Evolutionary conservation across 2,888 invertebrate genomes (phyloP), one percentile per base, ranked within the genome.

Genomic region (Alviniconcha strummeri): DNA sequence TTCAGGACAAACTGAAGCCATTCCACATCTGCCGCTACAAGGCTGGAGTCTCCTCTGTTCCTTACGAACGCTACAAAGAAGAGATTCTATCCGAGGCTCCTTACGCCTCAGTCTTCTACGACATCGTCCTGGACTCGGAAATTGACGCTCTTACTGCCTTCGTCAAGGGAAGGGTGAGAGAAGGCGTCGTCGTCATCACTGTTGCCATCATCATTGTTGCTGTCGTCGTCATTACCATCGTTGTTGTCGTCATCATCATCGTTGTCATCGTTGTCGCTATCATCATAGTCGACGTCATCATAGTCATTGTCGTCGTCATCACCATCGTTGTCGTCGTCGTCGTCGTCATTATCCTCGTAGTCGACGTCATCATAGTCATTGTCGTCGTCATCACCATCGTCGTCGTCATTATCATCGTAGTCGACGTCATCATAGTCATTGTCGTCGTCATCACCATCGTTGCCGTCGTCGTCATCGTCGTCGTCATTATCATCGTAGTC

Each of bases 21-120:
- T 67, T 64, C 13, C 79, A 79, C 67, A 52, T 8, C 64, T 79
- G 79, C 52, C 79, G 79, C 52, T 79, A 64, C 54, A 79, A 79
- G 52, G 64, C 9, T 52, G 79, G 79, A 13, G 60, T 79, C 15
- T 19, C 36, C 79, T 77, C 76, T 0, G n/a, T 85, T 19, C 84
- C 84, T 7, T 85, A 85, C 76, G 83, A 83, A 36, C 64, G 80
- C 13, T 85, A 83, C 71, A 83, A 85, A 71, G 84, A 85, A 54
- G 84, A 85, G 72, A 83, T 85, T 52, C 57, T 85, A 15, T 85
- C 84, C 17, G 56, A 72, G 17, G 13, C 72, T 0, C 84, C 84
- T 7, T 85, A 81, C 80, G 82, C 81, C 52, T 81, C 84, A 5
- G 82, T 85, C 64, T 69, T 83, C 56, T 85, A 85, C 17, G 72